Percentiles rank a stretch among this genome's conserved stretches.
Conservation (phyloP, 2,888 invertebrate species). For the Crocallis elinguaria region DNA sequence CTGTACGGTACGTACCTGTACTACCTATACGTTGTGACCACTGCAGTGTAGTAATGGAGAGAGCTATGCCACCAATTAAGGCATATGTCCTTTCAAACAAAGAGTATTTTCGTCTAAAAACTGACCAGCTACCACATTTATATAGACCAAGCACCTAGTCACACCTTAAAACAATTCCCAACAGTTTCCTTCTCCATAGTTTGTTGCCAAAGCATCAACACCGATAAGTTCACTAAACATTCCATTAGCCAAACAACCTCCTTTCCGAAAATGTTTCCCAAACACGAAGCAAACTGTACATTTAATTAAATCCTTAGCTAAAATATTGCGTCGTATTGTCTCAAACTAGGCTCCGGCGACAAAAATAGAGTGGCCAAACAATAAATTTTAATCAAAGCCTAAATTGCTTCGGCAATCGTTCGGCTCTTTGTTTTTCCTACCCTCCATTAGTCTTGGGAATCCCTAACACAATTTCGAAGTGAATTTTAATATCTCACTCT, state of each 20-base stretch:
- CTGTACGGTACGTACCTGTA: too few species aligned
- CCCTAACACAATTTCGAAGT: conserved; percentile 51
- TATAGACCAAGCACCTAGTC: not conserved
- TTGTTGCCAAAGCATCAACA: not conserved
- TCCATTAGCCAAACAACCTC: conserved; percentile 13
- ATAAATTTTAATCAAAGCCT: conserved; percentile 73
- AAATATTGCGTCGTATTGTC: conserved; percentile 35
- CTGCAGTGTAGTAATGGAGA: too few species aligned
- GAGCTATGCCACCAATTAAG: too few species aligned
- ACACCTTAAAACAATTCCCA: not conserved
- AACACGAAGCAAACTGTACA: conserved; percentile 16
- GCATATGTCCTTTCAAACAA: too few species aligned
- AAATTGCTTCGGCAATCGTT: conserved; percentile 64
- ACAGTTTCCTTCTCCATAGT: not conserved
- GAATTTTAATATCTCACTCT: conserved; percentile 59
- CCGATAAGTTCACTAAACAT: conserved; percentile 8
- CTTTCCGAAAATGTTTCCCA: conserved; percentile 10
- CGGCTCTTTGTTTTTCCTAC: conserved; percentile 55
- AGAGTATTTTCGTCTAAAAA: too few species aligned
- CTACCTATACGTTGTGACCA: too few species aligned
- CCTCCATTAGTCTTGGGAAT: conserved; percentile 47
- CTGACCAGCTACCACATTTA: too few species aligned
- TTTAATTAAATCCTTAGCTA: conserved; percentile 37
- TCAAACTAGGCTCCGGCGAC: conserved; percentile 35
- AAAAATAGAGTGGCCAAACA: conserved; percentile 59